A percentile compares a stretch with the other conserved stretches of the same genome.
Conservation (phyloP, 2,113 vertebrate species). For the Dryoscopus gambensis region DNA sequence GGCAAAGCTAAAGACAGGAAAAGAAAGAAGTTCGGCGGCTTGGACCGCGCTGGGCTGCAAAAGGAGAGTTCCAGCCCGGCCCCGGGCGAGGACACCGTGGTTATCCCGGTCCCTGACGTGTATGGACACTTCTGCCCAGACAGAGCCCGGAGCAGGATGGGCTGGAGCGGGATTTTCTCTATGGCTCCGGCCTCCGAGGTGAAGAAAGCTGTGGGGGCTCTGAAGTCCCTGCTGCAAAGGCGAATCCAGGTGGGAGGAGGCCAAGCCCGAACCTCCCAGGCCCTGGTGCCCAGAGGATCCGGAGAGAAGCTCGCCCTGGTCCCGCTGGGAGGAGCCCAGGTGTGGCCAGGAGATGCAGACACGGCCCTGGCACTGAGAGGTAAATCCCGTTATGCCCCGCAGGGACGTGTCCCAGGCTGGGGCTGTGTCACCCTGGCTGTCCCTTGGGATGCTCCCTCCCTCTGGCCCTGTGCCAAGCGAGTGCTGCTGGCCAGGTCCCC, state of each 20-base stretch:
- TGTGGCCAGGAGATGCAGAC: neutral
- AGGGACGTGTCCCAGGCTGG: fast-evolving
- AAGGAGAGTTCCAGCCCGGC: neutral
- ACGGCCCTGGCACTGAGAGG: constrained; percentile 73
- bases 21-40: neutral
- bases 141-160: neutral
- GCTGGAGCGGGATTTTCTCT: neutral
- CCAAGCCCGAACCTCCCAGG: neutral
- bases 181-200: neutral
- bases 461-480: neutral
- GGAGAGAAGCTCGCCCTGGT: neutral
- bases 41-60: neutral
- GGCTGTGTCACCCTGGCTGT: neutral
- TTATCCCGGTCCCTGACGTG: constrained; percentile 65
- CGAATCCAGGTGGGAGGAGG: neutral
- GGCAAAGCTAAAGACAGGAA: constrained; percentile 57
- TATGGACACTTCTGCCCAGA: constrained; percentile 78
- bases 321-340: neutral
- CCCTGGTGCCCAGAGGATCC: neutral
- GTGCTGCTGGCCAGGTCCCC: neutral
- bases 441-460: neutral
- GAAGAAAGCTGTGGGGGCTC: constrained; percentile 1
- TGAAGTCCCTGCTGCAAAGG: constrained; percentile 25
- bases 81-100: neutral
- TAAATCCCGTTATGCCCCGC: constrained; percentile 25